phyloP scores from a whole-genome alignment of 1,140 invertebrate genomes.

The Telenomus remus region DNA sequence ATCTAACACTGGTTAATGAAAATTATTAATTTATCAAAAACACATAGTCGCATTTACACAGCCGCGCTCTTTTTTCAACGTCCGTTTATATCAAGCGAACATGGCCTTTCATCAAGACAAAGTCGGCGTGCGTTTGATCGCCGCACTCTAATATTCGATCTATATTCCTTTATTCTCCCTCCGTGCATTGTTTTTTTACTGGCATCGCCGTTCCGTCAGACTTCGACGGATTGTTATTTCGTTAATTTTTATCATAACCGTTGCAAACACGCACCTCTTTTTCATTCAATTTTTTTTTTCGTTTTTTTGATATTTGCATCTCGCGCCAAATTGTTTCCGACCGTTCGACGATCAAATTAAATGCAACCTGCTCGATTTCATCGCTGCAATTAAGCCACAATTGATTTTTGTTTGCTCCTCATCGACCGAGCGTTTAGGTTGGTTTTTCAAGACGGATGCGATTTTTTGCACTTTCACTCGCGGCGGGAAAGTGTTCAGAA shows the following conservation, averaged over 20 bases:
- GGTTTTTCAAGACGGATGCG: no score
- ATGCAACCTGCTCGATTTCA: no score
- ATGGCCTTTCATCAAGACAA: conserved; percentile 30
- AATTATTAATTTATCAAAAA: not conserved
- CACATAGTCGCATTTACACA: not conserved
- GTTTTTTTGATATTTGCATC: not conserved
- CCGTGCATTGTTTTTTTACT: conserved; percentile 38
- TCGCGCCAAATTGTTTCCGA: not conserved
- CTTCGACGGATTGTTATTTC: conserved; percentile 30
- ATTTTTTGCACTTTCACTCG: no score
- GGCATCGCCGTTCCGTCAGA: conserved; percentile 11
- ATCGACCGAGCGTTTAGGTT: no score
- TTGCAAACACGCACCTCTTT: not conserved
- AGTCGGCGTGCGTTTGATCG: conserved; percentile 34
- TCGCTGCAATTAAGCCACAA: no score
- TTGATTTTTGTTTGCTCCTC: not conserved
- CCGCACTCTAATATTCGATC: conserved; percentile 38
- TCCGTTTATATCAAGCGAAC: conserved; percentile 19
- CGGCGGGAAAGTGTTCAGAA: no score
- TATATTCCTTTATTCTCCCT: conserved; percentile 48
- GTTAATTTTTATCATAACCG: conserved; percentile 26
- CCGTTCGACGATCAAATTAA: no score
- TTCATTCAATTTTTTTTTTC: not conserved
- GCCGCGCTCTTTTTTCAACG: conserved; percentile 3
- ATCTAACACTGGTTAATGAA: not conserved